Percentiles rank a stretch among this genome's conserved stretches.
phyloP scores from a whole-genome alignment of 1,140 invertebrate genomes.

The Meloidogyne chitwoodi region DNA sequence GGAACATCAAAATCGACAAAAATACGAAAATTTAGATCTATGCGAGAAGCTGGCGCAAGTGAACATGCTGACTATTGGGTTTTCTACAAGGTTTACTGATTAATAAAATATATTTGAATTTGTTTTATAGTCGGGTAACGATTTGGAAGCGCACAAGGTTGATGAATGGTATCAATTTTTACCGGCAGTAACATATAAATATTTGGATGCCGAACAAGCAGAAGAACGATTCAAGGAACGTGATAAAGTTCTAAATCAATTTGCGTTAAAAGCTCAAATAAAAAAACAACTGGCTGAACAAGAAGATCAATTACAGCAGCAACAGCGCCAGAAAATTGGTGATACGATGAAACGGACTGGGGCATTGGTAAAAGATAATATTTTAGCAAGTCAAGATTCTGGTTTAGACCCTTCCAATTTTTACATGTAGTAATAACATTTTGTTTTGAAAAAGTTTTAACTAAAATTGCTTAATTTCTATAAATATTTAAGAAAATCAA shows the following conservation, averaged over 20 bases:
- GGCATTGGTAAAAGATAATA: background rate
- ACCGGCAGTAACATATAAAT: slow-evolving; percentile 43
- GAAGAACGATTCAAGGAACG: slow-evolving; percentile 54
- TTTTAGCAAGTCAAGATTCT: no score
- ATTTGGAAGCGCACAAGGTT: slow-evolving; percentile 55
- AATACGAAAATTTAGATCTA: slow-evolving; percentile 46
- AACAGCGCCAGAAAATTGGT: slow-evolving; percentile 15
- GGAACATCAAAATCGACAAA: slow-evolving; percentile 9
- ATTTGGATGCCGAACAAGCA: slow-evolving; percentile 55
- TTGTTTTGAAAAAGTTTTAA: background rate
- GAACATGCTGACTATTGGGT: slow-evolving; percentile 59
- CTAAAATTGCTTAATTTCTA: background rate
- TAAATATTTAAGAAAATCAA: slow-evolving; percentile 56
- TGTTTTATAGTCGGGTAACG: slow-evolving; percentile 35
- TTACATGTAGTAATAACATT: no score
- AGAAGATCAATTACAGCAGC: slow-evolving; percentile 46
- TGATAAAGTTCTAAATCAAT: slow-evolving; percentile 57
- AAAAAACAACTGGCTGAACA: slow-evolving; percentile 42
- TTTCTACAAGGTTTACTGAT: slow-evolving; percentile 46
- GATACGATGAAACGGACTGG: background rate
- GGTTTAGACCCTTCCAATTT: no score
- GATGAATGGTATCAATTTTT: slow-evolving; percentile 57
- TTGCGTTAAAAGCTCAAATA: slow-evolving; percentile 58
- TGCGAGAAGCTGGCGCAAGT: slow-evolving; percentile 53
- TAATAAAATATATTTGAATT: background rate